Evolutionary conservation across 2,888 invertebrate species (phyloP).

Genomic region (Caenorhabditis wallacei): DNA sequence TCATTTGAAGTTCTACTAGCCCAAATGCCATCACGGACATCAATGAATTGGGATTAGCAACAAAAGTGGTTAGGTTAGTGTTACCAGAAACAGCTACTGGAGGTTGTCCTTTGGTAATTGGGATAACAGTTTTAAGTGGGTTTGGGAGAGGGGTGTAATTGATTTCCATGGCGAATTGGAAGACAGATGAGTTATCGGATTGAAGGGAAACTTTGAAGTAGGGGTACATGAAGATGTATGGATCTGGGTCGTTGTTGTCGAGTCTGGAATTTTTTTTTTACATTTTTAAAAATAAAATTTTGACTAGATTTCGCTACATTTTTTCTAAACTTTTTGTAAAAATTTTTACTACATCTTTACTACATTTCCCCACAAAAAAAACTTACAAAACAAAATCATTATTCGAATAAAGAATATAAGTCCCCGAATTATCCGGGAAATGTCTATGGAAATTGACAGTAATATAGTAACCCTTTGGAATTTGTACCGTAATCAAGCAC

Average conservation of each 20-base stretch:
- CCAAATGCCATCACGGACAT: conserved; percentile 34
- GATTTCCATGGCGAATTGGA: conserved; percentile 29
- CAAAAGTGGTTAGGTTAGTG: conserved; percentile 19
- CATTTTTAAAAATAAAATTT: no score
- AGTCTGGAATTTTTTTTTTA: no score
- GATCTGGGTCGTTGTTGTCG: conserved; percentile 24
- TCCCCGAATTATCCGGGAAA: neutral
- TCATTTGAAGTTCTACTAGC: conserved; percentile 2
- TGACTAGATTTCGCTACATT: no score
- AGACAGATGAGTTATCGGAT: neutral
- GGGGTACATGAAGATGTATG: conserved; percentile 28
- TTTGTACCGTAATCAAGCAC: neutral
- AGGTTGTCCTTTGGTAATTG: conserved; percentile 32
- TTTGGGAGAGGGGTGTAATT: conserved; percentile 18
- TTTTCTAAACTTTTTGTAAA: no score
- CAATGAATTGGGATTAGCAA: conserved; percentile 8
- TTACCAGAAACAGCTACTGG: conserved; percentile 21
- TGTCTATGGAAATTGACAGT: conserved; percentile 18
- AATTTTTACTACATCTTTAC: no score
- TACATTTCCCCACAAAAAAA: no score
- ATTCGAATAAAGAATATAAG: conserved; percentile 24
- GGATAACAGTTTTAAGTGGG: neutral
- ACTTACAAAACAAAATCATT: conserved; percentile 18
- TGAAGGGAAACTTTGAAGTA: conserved; percentile 17
- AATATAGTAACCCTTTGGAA: conserved; percentile 16